These are phyloP conservation scores for Lumbricus terrestris DNA, from an alignment of 2,888 invertebrate genomes.

Conservation along the genomic window DNA sequence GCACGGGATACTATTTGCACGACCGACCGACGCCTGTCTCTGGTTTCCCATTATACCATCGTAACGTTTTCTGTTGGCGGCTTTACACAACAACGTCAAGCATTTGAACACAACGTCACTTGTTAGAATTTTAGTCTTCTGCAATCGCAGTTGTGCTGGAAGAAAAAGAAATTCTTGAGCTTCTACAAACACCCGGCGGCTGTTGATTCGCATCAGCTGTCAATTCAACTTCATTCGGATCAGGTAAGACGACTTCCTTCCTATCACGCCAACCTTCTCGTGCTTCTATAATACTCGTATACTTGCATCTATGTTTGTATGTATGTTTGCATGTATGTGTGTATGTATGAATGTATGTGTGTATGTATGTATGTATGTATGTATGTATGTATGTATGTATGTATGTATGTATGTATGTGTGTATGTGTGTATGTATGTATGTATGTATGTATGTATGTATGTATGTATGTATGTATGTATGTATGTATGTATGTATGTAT, in stretches of 20 bases:
- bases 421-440: constrained; percentile 28
- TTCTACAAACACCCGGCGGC: background rate
- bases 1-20: background rate
- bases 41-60: background rate
- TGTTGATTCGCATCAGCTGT: background rate
- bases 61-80: background rate
- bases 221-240: background rate
- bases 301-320: background rate
- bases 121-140: background rate
- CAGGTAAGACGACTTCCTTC: background rate
- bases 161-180: background rate
- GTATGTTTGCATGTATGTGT: background rate
- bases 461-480: constrained; percentile 29
- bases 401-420: constrained; percentile 16
- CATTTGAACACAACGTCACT: background rate
- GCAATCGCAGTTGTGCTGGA: background rate
- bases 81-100: background rate
- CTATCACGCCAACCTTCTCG: too few relatives aligned
- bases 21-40: background rate
- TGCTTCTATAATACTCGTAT: too few relatives aligned
- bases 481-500: constrained; percentile 31
- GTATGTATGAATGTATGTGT: background rate
- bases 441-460: constrained; percentile 28
- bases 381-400: too few relatives aligned
- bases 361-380: background rate